Evolutionary conservation across 2,797 vertebrate genomes (phyloP), one percentile per base, ranked within the genome.

Genomic region (Gymnothorax reevesii): DNA sequence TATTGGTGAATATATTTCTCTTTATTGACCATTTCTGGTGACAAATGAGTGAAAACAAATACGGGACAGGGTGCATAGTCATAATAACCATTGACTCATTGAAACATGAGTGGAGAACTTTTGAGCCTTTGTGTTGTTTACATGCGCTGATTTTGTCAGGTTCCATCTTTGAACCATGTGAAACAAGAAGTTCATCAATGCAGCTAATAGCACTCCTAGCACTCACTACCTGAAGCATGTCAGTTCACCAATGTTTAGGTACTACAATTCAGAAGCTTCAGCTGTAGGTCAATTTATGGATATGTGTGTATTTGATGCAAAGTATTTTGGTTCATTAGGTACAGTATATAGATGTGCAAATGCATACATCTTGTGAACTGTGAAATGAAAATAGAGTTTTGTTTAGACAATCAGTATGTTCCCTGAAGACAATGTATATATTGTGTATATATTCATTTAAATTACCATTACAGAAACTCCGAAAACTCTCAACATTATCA

Each of bases 361-460:
- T 42, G 2, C 33, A 42, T 42, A 42, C 33, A 42, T 42, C 33
- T 42, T 42, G 33, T 42, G 33, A 77, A 77, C 52, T 77, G 4
- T 84, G 85, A 85, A 87, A 52, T 77, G 42, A 15, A 73, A 73
- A 73, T 33, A 13, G 82, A 20, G 79, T 88, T 83, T 54, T 88
- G 79, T 89, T 52, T 8, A 77, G 15, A 49, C 77, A 71, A 82
- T 27, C 73, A 83, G 66, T 87, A 87, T 86, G 86, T 60, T n/a
- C 64, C 64, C 64, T n/a, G 25, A 66, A 6, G 1, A 66, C 22
- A 66, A 66, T 25, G 2, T 42, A 42, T 42, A 42, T 42, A 42
- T 42, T n/a, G n/a, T n/a, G 33, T 42, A 42, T 42, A 42, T 42
- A 42, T 42, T 42, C 33, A 42, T 42, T 42, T 42, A 42, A 42